Conservation (phyloP, 2,888 invertebrate species). For the Cremastinae sp. region DNA sequence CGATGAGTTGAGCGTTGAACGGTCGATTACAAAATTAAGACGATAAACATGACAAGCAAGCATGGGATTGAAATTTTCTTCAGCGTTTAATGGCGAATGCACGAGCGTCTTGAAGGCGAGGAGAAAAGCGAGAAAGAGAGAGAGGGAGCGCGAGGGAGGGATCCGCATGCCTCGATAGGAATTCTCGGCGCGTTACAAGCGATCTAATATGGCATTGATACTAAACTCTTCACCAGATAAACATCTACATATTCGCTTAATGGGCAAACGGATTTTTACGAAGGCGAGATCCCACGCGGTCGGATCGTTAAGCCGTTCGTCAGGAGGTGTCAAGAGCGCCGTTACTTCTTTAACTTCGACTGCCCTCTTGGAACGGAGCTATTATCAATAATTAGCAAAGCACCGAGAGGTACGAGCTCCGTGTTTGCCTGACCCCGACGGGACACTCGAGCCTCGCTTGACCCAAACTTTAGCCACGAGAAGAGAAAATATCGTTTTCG, state of each 20-base stretch:
- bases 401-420: slow-evolving; percentile 21
- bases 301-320: slow-evolving; percentile 56
- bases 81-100: slow-evolving; percentile 18
- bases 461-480: slow-evolving; percentile 24
- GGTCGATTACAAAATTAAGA: slow-evolving; percentile 37
- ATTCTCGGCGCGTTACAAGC: slow-evolving; percentile 25
- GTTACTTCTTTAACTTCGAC: slow-evolving; percentile 37
- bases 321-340: slow-evolving; percentile 60
- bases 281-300: slow-evolving; percentile 50
- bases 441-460: slow-evolving; percentile 9
- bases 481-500: slow-evolving; percentile 34
- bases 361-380: slow-evolving; percentile 43
- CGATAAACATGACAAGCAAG: slow-evolving; percentile 41
- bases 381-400: slow-evolving; percentile 63
- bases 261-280: slow-evolving; percentile 35
- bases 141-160: slow-evolving; percentile 4
- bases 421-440: slow-evolving; percentile 29
- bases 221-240: slow-evolving; percentile 38
- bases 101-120: slow-evolving; percentile 12
- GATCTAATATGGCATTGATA: slow-evolving; percentile 44
- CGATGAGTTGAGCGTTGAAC: slow-evolving; percentile 2
- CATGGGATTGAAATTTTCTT: slow-evolving; percentile 18
- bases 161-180: slow-evolving; percentile 36
- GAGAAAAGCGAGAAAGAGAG: neutral
- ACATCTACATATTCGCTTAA: slow-evolving; percentile 49